phyloP scores from a whole-genome alignment of 2,113 vertebrate species.

The Vicugna pacos region DNA sequence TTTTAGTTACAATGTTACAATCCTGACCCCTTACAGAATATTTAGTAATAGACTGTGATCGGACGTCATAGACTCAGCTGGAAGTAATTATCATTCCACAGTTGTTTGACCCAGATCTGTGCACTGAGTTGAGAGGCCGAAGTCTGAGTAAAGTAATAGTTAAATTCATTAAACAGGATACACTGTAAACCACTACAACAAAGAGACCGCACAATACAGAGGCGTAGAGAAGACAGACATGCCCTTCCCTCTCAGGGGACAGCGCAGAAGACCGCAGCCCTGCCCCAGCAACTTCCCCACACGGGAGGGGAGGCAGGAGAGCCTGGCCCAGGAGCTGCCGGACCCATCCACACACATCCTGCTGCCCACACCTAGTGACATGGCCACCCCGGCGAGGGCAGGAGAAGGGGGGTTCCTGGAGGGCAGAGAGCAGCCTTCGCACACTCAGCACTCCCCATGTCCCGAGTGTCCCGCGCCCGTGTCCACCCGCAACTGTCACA shows the following conservation, averaged over 20 bases:
- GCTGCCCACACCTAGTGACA: background rate
- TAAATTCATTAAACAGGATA: background rate
- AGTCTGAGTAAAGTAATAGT: background rate
- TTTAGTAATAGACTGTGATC: background rate
- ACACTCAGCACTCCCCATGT: background rate
- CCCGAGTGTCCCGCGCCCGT: fast-evolving
- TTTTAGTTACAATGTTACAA: background rate
- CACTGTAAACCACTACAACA: background rate
- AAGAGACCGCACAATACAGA: background rate
- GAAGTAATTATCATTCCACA: fast-evolving
- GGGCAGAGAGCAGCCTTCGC: background rate
- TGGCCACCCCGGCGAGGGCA: fast-evolving
- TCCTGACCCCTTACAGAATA: background rate
- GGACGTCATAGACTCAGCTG: too few relatives aligned
- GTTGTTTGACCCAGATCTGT: background rate
- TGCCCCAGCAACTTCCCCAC: background rate
- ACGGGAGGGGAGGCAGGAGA: background rate
- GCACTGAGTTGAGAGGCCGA: background rate
- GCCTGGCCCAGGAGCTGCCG: too few relatives aligned
- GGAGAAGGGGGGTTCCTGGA: background rate
- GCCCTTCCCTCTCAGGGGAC: background rate
- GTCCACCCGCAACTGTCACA: background rate
- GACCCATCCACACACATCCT: background rate
- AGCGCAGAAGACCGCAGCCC: background rate
- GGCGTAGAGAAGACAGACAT: background rate